Percentiles rank a stretch among this genome's conserved stretches.
Conservation (phyloP, 2,888 invertebrate genomes). For the Perizoma affinitatum region DNA sequence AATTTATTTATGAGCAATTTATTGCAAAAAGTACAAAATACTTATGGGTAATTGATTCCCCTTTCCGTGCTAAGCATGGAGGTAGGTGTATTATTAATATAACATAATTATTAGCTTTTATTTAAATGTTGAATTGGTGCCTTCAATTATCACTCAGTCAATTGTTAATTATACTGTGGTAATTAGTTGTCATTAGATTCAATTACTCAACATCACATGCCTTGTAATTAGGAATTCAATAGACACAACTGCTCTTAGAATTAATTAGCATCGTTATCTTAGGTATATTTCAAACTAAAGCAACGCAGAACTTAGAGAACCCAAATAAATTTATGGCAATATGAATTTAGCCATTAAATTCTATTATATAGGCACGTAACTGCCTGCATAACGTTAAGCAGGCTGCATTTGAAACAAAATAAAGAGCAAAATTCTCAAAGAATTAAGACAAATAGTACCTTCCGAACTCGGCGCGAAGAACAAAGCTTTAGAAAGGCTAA, state of each 20-base stretch:
- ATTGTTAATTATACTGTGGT: conserved; percentile 10
- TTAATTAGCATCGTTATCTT: conserved; percentile 15
- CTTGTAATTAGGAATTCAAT: conserved; percentile 19
- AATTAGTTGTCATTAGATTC: conserved; percentile 11
- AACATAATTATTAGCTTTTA: too few relatives aligned
- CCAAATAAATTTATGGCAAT: conserved; percentile 12
- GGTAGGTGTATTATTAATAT: too few relatives aligned
- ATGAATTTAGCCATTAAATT: conserved; percentile 12
- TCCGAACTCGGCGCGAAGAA: conserved; percentile 41
- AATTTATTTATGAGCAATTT: too few relatives aligned
- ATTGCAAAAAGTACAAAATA: too few relatives aligned
- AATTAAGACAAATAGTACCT: conserved; percentile 39
- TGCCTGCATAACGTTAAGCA: conserved; percentile 1
- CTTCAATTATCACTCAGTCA: neutral
- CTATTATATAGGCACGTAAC: conserved; percentile 12
- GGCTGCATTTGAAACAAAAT: conserved; percentile 21
- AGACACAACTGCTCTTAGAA: conserved; percentile 12
- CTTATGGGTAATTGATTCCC: too few relatives aligned
- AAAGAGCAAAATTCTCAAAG: conserved; percentile 30
- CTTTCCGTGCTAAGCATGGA: too few relatives aligned
- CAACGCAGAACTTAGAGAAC: neutral
- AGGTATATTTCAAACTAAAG: conserved; percentile 9
- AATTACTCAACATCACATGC: conserved; percentile 14
- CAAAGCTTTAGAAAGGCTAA: conserved; percentile 54
- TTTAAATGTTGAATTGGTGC: too few relatives aligned